A percentile compares a stretch with the other conserved stretches of the same genome.
phyloP scores from a whole-genome alignment of 2,888 invertebrate genomes.

The Pasiphila rectangulata region DNA sequence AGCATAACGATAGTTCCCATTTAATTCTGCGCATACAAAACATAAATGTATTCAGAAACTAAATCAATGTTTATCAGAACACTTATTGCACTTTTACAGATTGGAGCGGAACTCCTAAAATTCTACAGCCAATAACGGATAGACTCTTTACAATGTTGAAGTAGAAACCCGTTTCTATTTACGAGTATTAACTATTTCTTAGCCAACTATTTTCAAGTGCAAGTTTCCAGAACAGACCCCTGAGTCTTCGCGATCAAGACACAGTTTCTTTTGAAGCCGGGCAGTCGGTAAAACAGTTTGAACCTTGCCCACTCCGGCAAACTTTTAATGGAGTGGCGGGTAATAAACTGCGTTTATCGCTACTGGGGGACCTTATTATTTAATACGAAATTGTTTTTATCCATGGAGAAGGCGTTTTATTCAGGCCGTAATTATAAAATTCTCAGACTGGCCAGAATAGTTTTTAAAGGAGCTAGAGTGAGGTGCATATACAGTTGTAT shows the following conservation, averaged over 20 bases:
- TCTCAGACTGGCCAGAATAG: background rate
- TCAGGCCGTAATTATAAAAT: background rate
- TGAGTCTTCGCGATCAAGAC: background rate
- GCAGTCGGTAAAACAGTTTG: conserved; percentile 32
- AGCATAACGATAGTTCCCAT: no score
- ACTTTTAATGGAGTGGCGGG: conserved; percentile 64
- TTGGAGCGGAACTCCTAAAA: no score
- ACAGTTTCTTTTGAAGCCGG: conserved; percentile 9
- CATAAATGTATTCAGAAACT: no score
- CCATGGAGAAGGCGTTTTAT: background rate
- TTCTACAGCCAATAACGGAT: no score
- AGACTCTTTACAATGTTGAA: no score
- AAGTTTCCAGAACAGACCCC: background rate
- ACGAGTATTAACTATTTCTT: background rate
- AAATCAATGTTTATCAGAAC: no score
- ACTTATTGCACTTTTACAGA: no score
- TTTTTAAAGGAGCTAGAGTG: no score
- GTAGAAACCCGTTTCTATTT: no score
- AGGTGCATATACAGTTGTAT: no score
- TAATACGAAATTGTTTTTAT: conserved; percentile 31
- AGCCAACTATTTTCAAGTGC: background rate
- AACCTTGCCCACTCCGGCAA: conserved; percentile 31
- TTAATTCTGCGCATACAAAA: no score
- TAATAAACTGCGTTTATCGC: conserved; percentile 42
- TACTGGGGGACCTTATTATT: conserved; percentile 36